Evolutionary conservation across 2,888 invertebrate species (phyloP), one percentile per base, ranked within the genome.

Genomic region (Drosophila villosipedis): DNA sequence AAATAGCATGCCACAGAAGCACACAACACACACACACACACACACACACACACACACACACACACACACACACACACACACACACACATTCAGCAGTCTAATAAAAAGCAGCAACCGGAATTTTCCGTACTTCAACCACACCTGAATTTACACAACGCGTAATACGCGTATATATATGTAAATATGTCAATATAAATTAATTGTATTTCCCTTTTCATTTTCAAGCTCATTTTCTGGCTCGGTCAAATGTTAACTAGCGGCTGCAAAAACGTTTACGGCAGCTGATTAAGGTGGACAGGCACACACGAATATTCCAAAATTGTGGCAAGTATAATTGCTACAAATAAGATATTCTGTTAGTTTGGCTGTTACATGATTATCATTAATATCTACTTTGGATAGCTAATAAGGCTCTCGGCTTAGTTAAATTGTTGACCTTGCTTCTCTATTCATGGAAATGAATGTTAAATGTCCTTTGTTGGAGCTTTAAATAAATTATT

Each of bases 401-500:
- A n/a, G 43, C 25, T 31, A 12, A 52, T 10, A 30, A 10, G 55
- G 14, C 39, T 39, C 39, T 28, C 33, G 28, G 31, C 16, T n/a
- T 9, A 37, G 28, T 16, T 57, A 31, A 41, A 30, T 25, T 39
- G 28, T 12, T 66, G 28, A 39, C 25, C 28, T 60, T 50, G 41
- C 49, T 67, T 68, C 66, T 35, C 41, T 61, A 66, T 78, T 73
- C 60, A 59, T 61, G 68, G 60, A 54, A 77, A 69, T 76, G 59
- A 68, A 77, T 86, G 64, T 70, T 64, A 63, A 71, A 69, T 59
- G 25, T 19, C 7, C 4, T 54, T 52, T 77, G 62, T 47, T 59
- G 63, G 25, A 47, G 71, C 55, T 61, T 16, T 57, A 78, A 74
- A 83, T 77, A 75, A 75, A 73, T 81, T 83, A 86, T 83, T 80